Percentiles rank a stretch among this genome's conserved stretches.
These are phyloP conservation scores for Eristalinus sepulchralis DNA, from an alignment of 2,888 invertebrate species.

Conservation along the genomic window DNA sequence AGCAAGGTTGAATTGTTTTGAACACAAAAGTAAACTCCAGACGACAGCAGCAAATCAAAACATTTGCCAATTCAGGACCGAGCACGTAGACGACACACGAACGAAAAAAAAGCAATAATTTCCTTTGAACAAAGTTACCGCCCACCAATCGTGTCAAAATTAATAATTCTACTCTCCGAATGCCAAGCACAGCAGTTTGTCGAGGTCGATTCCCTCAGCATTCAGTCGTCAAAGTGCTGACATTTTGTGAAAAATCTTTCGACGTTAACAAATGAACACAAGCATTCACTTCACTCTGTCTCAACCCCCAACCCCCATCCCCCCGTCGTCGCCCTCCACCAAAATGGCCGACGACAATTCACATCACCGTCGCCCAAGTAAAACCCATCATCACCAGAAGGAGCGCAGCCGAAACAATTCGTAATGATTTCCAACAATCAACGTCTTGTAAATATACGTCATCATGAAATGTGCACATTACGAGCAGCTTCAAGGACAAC, in stretches of 20 bases:
- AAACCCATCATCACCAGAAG: constrained; percentile 26
- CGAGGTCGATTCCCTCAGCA: constrained; percentile 19
- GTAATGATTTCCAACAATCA: constrained; percentile 57
- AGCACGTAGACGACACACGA: neutral
- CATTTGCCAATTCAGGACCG: constrained; percentile 8
- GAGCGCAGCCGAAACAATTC: constrained; percentile 31
- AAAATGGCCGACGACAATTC: neutral
- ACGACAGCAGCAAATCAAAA: constrained; percentile 22
- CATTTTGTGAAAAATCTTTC: constrained; percentile 25
- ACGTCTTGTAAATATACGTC: constrained; percentile 61
- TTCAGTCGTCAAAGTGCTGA: constrained; percentile 36
- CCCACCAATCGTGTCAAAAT: constrained; percentile 26
- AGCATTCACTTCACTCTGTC: neutral
- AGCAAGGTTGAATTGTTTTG: neutral
- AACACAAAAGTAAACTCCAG: constrained; percentile 11
- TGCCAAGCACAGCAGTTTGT: constrained; percentile 15
- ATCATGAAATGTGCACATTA: constrained; percentile 48
- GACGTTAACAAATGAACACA: constrained; percentile 32
- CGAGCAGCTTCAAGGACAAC: constrained; percentile 26
- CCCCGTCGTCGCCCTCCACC: neutral
- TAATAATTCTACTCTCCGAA: constrained; percentile 26
- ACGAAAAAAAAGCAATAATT: neutral
- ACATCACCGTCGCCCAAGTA: neutral
- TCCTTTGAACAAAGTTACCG: neutral
- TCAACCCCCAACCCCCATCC: no score